phyloP scores from a whole-genome alignment of 1,140 invertebrate species.

The Drosophila nikananu region DNA sequence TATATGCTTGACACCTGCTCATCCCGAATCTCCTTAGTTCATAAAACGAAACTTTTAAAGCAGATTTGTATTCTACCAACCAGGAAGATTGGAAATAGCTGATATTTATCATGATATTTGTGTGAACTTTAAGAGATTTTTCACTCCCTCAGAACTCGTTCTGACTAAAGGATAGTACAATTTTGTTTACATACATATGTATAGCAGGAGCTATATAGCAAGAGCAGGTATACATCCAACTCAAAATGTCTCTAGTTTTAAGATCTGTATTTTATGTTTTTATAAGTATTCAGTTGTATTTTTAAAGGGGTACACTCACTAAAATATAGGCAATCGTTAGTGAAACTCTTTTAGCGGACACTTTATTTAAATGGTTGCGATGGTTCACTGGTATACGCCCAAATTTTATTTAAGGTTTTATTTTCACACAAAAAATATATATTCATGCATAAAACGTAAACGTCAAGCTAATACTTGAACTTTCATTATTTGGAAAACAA shows the following conservation, averaged over 20 bases:
- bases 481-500: too few relatives aligned
- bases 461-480: too few relatives aligned
- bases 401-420: background rate
- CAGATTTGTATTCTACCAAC: background rate
- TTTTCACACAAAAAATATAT: too few relatives aligned
- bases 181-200: conserved; percentile 3
- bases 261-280: background rate
- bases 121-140: background rate
- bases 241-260: conserved; percentile 4
- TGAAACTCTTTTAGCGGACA: background rate
- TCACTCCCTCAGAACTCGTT: background rate
- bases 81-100: background rate
- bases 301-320: background rate
- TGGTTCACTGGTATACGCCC: background rate
- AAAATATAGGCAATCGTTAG: background rate
- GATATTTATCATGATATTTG: background rate
- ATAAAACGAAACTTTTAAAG: background rate
- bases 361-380: background rate
- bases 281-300: background rate
- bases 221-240: background rate
- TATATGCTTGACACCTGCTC: background rate
- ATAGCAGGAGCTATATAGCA: background rate
- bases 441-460: too few relatives aligned
- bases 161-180: conserved; percentile 5
- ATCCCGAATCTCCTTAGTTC: conserved; percentile 6